Evolutionary conservation across 2,113 vertebrate genomes (phyloP).

Genomic region (Sarotherodon lohbergeri): DNA sequence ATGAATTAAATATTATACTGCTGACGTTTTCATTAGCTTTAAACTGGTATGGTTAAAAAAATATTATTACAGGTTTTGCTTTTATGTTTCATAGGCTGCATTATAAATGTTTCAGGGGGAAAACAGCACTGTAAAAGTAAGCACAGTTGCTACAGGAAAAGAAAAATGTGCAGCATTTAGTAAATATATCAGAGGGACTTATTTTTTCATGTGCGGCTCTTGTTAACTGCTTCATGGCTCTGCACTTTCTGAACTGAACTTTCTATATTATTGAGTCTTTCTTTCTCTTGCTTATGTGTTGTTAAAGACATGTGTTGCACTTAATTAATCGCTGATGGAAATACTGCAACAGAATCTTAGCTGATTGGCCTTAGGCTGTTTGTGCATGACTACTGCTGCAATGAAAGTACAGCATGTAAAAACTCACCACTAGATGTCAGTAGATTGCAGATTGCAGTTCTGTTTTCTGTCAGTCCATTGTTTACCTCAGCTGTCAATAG

Average conservation of each 20-base stretch:
- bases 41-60: neutral
- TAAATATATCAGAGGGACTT: neutral
- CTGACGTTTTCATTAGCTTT: neutral
- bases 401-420: accelerated
- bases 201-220: neutral
- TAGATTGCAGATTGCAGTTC: neutral
- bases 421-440: neutral
- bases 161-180: neutral
- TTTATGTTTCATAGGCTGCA: neutral
- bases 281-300: neutral
- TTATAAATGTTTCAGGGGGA: neutral
- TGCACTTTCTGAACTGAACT: neutral
- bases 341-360: neutral
- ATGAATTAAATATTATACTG: neutral
- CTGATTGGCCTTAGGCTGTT: neutral
- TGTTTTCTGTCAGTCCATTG: neutral
- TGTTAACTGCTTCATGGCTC: neutral
- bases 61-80: neutral
- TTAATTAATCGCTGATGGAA: neutral
- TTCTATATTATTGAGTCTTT: neutral
- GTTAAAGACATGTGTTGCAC: neutral
- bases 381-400: neutral
- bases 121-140: neutral
- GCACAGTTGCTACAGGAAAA: neutral
- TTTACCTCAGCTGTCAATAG: neutral